phyloP scores from a whole-genome alignment of 2,797 vertebrate species.

The Propithecus perrieri region DNA sequence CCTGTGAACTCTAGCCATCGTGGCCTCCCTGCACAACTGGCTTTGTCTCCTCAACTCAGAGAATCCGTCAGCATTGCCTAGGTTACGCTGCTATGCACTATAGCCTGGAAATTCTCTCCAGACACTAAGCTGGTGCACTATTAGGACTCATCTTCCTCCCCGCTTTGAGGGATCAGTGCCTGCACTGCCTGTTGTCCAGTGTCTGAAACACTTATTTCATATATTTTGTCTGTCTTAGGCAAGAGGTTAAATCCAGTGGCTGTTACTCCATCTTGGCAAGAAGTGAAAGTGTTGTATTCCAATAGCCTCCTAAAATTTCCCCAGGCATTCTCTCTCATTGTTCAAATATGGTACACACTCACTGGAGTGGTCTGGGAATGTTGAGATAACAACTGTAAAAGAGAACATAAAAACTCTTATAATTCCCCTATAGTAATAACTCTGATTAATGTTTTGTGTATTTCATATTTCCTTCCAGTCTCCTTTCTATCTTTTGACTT shows the following conservation, averaged over 20 bases:
- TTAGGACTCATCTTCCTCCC: not conserved
- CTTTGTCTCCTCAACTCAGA: not conserved
- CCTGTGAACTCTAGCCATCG: not conserved
- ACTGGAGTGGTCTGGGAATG: not conserved
- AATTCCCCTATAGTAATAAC: not conserved
- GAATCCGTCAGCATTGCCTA: not conserved
- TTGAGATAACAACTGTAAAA: not conserved
- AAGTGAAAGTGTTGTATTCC: not conserved
- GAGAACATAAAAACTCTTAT: not conserved
- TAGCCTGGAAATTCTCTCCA: not conserved
- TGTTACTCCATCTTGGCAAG: not conserved
- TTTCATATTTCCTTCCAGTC: not conserved
- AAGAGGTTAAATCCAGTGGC: not conserved
- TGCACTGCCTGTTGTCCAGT: not conserved
- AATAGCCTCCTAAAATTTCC: not conserved
- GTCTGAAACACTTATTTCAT: not conserved
- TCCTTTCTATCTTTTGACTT: conserved; percentile 7
- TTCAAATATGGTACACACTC: not conserved
- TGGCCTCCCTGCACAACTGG: not conserved
- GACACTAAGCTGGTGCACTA: not conserved
- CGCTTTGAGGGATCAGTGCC: not conserved
- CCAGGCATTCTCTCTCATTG: not conserved
- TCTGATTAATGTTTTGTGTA: not conserved
- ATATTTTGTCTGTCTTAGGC: conserved; percentile 5
- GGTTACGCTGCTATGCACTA: not conserved